Base-by-base conservation (phyloP, 2,797 vertebrate species). In the Micrastur ruficollis region DNA sequence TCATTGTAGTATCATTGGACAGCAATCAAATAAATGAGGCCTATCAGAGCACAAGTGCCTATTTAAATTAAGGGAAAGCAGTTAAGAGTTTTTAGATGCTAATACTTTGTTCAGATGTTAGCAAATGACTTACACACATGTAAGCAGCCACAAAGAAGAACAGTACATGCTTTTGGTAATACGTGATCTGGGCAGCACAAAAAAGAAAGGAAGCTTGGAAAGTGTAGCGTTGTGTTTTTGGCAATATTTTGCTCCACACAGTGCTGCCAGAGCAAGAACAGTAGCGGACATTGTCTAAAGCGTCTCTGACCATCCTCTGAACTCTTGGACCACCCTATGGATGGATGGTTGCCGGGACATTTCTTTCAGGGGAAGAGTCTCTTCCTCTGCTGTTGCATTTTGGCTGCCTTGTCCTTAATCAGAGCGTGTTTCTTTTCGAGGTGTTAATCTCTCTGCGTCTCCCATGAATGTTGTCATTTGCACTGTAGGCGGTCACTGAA, bases 91-190 rank as follows among this genome's bases (percentile, higher is more conserved):
- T 97, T 95, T 92, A 92, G 82, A 92, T 88, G 81, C 79, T 96
- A 93, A 93, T 98, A 73, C 52, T 96, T 97, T 95, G 96, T 82
- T 97, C 95, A 86, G 58, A 86, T 96, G 95, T 97, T 97, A 95
- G 83, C 73, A 97, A 97, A 97, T 96, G 90, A 97, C 94, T 98
- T 97, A 8, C 40, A 95, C 90, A 97, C 59, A 80, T 95, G 95
- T 95, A 96, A 95, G 88, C 86, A 94, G 94, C 56, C 94, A 83
- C 12, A 84, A 94, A 81, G 26, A 87, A 68, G 49, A 80, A 81
- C 66, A 74, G 87, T 71, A 82, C 84, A 93, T 96, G 81, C 88
- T 97, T 97, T 97, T 85, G 86, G 90, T 86, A 92, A 82, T 83
- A 92, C 7, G 31, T 89, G 95, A 94, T 88, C 67, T 56, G 67